phyloP scores from a whole-genome alignment of 2,113 vertebrate species.

The Lepus europaeus region DNA sequence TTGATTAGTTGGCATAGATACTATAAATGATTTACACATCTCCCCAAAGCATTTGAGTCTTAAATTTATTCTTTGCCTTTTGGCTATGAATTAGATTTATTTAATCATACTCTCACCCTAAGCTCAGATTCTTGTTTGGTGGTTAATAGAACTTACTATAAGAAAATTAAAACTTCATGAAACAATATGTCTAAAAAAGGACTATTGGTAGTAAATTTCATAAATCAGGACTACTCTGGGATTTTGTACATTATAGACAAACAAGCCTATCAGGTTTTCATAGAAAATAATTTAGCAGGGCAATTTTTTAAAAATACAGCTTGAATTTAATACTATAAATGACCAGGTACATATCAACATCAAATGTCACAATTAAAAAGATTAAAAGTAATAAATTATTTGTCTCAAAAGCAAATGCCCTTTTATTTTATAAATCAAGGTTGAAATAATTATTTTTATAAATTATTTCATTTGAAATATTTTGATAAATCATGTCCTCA shows the following conservation, averaged over 20 bases:
- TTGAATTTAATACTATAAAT: slow-evolving; percentile 4
- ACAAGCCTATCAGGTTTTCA: background rate
- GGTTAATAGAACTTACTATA: slow-evolving; percentile 46
- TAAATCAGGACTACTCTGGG: background rate
- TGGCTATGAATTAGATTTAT: slow-evolving; percentile 51
- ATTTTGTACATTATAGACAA: background rate
- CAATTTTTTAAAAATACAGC: slow-evolving; percentile 5
- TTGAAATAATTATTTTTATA: background rate
- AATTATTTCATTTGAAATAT: background rate
- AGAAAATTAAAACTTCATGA: slow-evolving; percentile 63
- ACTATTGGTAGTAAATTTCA: background rate
- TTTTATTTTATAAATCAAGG: slow-evolving; percentile 28
- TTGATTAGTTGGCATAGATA: slow-evolving; percentile 51
- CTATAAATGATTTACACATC: slow-evolving; percentile 62
- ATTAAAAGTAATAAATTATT: slow-evolving; percentile 15
- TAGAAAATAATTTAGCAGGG: slow-evolving; percentile 18
- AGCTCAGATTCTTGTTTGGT: slow-evolving; percentile 42
- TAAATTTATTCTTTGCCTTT: slow-evolving; percentile 69
- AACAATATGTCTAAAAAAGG: slow-evolving; percentile 24
- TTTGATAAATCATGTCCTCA: background rate
- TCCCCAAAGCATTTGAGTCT: slow-evolving; percentile 61
- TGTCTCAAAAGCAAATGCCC: background rate
- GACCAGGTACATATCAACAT: background rate
- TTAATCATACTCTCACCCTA: slow-evolving; percentile 34
- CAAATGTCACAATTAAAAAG: slow-evolving; percentile 28